Base-by-base conservation (phyloP, 2,113 vertebrate genomes). In the Choloepus hoffmanni region DNA sequence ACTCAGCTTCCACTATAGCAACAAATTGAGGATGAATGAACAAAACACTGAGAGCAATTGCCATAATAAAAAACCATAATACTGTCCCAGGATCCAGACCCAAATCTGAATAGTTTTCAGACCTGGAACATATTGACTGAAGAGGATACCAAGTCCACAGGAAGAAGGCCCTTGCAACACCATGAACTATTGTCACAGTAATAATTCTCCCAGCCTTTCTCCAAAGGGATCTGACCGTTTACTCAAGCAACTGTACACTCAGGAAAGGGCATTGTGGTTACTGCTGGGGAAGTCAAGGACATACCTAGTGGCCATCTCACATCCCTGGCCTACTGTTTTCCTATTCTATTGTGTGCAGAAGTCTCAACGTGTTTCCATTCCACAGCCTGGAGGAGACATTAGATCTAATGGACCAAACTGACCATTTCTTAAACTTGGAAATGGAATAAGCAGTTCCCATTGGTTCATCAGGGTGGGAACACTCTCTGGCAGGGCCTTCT, bases 11-110 rank as follows among this genome's bases (percentile, higher is more conserved):
- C 65, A 55, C 26, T 23, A n/a, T 63, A 21, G 33, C 48, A 81
- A 74, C 50, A 93, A 40, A 73, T 84, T 3, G 11, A 86, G 26
- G 67, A 65, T 84, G 93, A 95, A 55, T 89, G 36, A 45, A 43
- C 63, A 86, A 63, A 78, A 88, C 26, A 36, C 65, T 36, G 9
- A 74, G 18, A 83, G 50, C 30, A 82, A 40, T 26, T 12, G 24
- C 43, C 45, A 23, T 26, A 76, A n/a, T 55, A 68, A 91, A 96
- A 91, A 85, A 3, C 21, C 55, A 70, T 40, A 62, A 68, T 70
- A 36, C 23, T 81, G 83, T 23, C 68, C 67, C 19, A 21, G 21
- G 74, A 68, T 89, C 43, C 70, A 87, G 68, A 84, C 14, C 30
- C 48, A 7, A 85, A 91, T 23, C 55, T 21, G 19, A 58, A 58